These are phyloP conservation scores for Seira ritae DNA, from an alignment of 2,888 invertebrate genomes.

Conservation along the genomic window DNA sequence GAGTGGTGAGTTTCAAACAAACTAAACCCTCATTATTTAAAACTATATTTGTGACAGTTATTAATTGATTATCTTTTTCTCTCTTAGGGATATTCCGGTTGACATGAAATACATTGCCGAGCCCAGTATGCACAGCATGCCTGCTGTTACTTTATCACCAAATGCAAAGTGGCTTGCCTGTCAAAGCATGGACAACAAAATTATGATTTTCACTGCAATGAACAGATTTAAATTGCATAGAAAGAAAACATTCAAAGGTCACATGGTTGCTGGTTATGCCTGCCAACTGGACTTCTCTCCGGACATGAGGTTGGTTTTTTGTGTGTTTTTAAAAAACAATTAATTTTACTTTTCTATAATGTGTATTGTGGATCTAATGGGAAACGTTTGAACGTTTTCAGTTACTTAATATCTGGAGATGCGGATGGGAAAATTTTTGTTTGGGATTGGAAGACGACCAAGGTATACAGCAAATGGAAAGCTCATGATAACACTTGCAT, in stretches of 20 bases:
- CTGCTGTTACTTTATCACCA: constrained; percentile 94
- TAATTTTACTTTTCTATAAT: too few relatives aligned
- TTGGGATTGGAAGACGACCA: constrained; percentile 99
- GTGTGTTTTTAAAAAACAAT: neutral
- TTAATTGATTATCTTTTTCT: neutral
- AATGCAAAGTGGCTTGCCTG: constrained; percentile 99
- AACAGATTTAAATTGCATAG: constrained; percentile 98
- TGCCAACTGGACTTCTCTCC: constrained; percentile 98
- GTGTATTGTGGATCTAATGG: too few relatives aligned
- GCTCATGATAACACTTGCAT: constrained; percentile 99
- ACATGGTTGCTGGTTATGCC: constrained; percentile 99
- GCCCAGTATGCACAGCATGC: constrained; percentile 99
- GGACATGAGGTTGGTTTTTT: constrained; percentile 90
- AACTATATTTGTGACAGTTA: neutral
- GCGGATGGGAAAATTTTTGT: constrained; percentile 99
- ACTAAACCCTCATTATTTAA: constrained; percentile 15
- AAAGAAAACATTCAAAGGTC: constrained; percentile 98
- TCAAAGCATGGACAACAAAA: constrained; percentile 99
- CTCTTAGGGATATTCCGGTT: constrained; percentile 89
- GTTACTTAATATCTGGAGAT: constrained; percentile 97
- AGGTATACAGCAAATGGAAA: constrained; percentile 98
- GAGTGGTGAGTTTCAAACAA: constrained; percentile 85
- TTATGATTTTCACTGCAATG: constrained; percentile 94
- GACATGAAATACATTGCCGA: constrained; percentile 99
- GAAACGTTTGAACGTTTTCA: constrained; percentile 76